Evolutionary conservation across 2,888 invertebrate genomes (phyloP), one percentile per base, ranked within the genome.

Genomic region (Drosophila acutilabella): DNA sequence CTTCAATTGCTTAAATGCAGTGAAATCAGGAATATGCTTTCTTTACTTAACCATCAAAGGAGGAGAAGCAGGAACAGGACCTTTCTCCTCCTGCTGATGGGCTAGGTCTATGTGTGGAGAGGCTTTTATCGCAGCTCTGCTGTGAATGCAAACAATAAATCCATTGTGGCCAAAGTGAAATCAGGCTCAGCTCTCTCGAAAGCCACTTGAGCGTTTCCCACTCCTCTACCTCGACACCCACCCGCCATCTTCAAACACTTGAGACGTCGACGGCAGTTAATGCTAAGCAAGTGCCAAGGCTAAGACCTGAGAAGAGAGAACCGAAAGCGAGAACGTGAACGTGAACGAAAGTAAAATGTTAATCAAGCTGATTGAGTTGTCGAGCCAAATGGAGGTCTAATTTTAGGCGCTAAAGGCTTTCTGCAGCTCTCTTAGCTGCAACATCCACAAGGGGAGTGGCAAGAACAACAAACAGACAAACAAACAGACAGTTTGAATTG

Each of bases 281-380:
- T 79, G 82, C 88, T 70, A 61, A 80, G 81, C 85, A 79, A 84
- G 81, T 84, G 85, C 60, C 76, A 60, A 48, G 53, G 57, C 68
- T 26, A 7, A 30, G 13, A 54, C 56, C 30, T 38, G 23, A 52
- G 64, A 57, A 50, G n/a, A 60, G 36, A 36, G 36, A 36, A 36
- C 13, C 36, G 36, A 53, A 70, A 67, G 74, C 65, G 41, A 11
- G 86, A 26, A 16, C 33, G 13, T n/a, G 20, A 40, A 36, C 33
- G 33, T 50, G 42, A 66, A 52, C 36, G 69, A 79, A 80, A 88
- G 87, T 87, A 80, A 85, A 85, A 85, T 88, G 89, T 85, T 85
- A 85, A 85, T 85, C 85, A 85, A 82, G 89, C 89, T 85, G 85
- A 85, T 85, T 85, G 89, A 85, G 89, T 87, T 87, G 89, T 86